Evolutionary conservation across 2,888 invertebrate genomes (phyloP).

Genomic region (Pristionchus exspectatus): DNA sequence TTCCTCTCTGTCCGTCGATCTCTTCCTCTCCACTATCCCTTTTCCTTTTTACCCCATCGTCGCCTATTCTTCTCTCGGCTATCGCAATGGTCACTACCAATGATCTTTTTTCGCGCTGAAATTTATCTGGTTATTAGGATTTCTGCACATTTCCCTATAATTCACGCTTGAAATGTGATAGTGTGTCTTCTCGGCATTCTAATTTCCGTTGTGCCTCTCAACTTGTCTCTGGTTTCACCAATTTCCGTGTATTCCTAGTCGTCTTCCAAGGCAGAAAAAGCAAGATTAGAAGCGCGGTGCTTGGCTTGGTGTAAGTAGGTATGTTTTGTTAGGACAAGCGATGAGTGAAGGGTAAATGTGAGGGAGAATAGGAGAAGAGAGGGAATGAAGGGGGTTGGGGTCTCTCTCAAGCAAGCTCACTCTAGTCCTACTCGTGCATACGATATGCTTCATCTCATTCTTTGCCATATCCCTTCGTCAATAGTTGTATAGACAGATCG

Average conservation of each 20-base stretch:
- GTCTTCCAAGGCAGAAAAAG: not conserved
- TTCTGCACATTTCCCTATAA: not conserved
- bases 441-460: constrained; percentile 35
- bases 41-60: not conserved
- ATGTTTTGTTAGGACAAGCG: constrained; percentile 33
- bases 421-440: constrained; percentile 13
- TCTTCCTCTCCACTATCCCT: not conserved
- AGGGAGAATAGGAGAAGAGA: not conserved
- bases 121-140: not conserved
- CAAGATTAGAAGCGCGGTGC: constrained; percentile 6
- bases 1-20: not conserved
- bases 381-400: not conserved
- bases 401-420: not conserved
- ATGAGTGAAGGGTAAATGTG: constrained; percentile 10
- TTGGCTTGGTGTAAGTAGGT: constrained; percentile 20
- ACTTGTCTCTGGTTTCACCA: not conserved
- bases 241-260: not conserved
- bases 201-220: constrained; percentile 6
- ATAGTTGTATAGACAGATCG: not conserved
- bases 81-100: not conserved
- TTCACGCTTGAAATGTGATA: too few relatives aligned
- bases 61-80: not conserved
- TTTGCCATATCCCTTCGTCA: not conserved
- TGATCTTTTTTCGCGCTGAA: not conserved
- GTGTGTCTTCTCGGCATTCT: not conserved